Evolutionary conservation across 2,113 vertebrate genomes (phyloP).

Genomic region (Sitta europaea): DNA sequence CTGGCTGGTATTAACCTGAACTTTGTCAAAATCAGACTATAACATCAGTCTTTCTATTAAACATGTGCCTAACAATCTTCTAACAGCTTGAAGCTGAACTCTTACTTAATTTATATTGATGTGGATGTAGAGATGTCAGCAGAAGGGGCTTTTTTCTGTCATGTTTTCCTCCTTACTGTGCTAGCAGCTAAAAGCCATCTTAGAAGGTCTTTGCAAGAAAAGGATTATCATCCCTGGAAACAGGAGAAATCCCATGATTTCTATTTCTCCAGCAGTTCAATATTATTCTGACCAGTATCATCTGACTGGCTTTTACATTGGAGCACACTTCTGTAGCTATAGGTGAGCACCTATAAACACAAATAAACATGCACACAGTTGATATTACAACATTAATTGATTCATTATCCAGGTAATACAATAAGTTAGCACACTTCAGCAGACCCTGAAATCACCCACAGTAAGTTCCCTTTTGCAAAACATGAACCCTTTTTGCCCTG

Average conservation of each 20-base stretch:
- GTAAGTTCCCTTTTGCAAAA: neutral
- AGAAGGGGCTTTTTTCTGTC: neutral
- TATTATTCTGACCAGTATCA: neutral
- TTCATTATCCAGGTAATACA: neutral
- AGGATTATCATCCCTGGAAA: neutral
- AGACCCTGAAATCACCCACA: neutral
- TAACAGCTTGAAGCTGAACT: neutral
- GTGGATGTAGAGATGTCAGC: neutral
- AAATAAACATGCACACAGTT: accelerated
- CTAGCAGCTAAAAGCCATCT: neutral
- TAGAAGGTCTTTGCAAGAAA: neutral
- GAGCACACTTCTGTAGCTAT: neutral
- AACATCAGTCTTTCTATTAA: neutral
- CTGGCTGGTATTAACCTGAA: neutral
- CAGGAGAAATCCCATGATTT: neutral
- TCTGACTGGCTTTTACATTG: neutral
- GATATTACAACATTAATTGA: neutral
- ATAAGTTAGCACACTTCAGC: neutral
- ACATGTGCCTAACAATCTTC: neutral
- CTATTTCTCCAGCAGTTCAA: neutral
- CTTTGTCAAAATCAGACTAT: neutral
- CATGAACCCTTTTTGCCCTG: neutral
- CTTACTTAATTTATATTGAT: neutral
- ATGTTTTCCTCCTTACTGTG: neutral
- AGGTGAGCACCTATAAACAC: neutral